Conservation (phyloP, 2,797 vertebrate genomes). For the Paguma larvata region DNA sequence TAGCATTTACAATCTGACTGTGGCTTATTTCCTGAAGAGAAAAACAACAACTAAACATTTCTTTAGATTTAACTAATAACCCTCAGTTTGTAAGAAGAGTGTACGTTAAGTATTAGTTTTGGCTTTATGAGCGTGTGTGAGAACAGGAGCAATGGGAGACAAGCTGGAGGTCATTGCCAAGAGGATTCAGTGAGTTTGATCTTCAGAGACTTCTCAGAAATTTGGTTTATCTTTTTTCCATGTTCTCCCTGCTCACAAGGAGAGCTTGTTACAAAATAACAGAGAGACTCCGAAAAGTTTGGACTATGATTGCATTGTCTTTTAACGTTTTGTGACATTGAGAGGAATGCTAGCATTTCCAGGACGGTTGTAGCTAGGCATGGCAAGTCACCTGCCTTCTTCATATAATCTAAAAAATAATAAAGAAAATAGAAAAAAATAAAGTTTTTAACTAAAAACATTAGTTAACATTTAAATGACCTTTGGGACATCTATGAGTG, state of each 20-base stretch:
- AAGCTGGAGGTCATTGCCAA: neutral
- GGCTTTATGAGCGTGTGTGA: neutral
- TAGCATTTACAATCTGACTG: accelerated
- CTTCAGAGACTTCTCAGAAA: neutral
- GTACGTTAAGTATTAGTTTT: neutral
- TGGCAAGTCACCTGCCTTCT: slow-evolving; percentile 6
- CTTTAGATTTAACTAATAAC: neutral
- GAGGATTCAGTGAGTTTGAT: neutral
- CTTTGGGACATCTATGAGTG: neutral
- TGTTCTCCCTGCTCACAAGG: neutral
- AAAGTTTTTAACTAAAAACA: neutral
- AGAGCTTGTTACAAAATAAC: neutral
- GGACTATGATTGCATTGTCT: neutral
- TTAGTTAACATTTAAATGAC: neutral
- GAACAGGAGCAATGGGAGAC: neutral
- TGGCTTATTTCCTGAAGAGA: neutral
- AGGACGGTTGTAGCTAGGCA: neutral
- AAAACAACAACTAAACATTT: neutral
- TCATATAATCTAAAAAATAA: neutral
- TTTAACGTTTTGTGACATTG: neutral
- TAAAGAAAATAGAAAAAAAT: neutral
- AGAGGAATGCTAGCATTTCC: slow-evolving; percentile 30
- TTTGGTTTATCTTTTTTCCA: neutral
- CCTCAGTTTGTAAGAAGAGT: neutral
- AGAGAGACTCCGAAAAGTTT: neutral